Evolutionary conservation across 2,113 vertebrate species (phyloP).

Genomic region (Burhinus oedicnemus): DNA sequence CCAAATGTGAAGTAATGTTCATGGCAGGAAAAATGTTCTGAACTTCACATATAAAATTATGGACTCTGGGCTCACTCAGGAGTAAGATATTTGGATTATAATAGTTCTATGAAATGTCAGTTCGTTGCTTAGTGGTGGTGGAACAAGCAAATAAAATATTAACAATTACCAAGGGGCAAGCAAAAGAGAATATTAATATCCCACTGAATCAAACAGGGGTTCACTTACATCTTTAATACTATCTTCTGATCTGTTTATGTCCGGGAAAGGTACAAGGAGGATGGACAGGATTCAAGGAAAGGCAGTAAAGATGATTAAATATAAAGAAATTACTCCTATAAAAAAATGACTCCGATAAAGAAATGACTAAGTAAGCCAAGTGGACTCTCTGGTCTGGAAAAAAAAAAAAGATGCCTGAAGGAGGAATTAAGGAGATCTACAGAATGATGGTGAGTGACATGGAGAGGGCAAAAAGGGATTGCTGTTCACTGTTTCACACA

Average conservation of each 20-base stretch:
- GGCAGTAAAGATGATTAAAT: not conserved
- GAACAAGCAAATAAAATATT: slow-evolving; percentile 55
- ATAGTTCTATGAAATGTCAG: not conserved
- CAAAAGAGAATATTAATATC: slow-evolving; percentile 14
- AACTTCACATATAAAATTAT: not conserved
- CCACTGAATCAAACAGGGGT: not conserved
- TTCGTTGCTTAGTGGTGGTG: not conserved
- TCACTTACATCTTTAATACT: not conserved
- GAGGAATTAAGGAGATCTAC: not conserved
- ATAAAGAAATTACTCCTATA: not conserved
- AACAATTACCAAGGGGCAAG: slow-evolving; percentile 27
- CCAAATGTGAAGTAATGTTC: slow-evolving; percentile 29
- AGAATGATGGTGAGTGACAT: not conserved
- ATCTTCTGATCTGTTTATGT: not conserved
- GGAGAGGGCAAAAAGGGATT: not conserved
- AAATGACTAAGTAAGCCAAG: not conserved
- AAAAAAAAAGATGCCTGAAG: not conserved
- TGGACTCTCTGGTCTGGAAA: not conserved
- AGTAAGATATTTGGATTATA: slow-evolving; percentile 17
- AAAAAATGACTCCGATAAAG: not conserved
- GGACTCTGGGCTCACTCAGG: slow-evolving; percentile 25
- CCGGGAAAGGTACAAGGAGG: not conserved
- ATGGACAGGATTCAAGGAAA: not conserved
- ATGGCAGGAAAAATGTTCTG: slow-evolving; percentile 16
- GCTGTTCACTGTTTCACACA: not conserved